These are phyloP conservation scores for Odontothrips loti DNA, from an alignment of 2,888 invertebrate genomes.

Conservation along the genomic window DNA sequence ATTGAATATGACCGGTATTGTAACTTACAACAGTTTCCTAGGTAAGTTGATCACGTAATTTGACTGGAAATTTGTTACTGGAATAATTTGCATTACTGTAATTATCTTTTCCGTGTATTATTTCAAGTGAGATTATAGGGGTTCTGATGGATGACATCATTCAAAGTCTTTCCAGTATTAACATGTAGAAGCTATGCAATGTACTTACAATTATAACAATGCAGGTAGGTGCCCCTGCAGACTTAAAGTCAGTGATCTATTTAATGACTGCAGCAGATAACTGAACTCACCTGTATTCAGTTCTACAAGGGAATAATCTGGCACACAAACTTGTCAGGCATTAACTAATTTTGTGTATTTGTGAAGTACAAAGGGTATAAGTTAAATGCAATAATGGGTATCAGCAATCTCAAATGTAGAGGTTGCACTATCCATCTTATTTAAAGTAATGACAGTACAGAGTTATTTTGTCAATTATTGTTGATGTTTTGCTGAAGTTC, in stretches of 20 bases:
- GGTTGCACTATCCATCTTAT: not conserved
- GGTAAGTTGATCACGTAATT: not conserved
- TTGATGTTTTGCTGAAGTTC: not conserved
- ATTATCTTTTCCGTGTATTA: not conserved
- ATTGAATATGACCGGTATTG: not conserved
- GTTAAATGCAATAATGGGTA: not conserved
- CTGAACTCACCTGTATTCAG: not conserved
- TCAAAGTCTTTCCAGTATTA: conserved; percentile 4
- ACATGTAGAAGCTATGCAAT: not conserved
- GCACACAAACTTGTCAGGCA: not conserved
- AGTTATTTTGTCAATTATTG: conserved; percentile 6
- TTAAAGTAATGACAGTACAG: not conserved
- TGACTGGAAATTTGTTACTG: not conserved
- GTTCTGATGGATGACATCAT: not conserved
- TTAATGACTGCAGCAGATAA: not conserved
- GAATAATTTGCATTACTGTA: too few species aligned
- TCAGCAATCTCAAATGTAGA: not conserved
- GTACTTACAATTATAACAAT: not conserved
- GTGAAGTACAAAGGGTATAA: not conserved
- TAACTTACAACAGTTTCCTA: not conserved
- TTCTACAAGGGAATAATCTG: not conserved
- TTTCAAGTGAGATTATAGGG: not conserved
- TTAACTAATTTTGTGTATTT: not conserved
- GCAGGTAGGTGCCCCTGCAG: too few species aligned
- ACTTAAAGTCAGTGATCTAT: not conserved